Conservation (phyloP, 2,888 invertebrate species). For the Orchesella flavescens region DNA sequence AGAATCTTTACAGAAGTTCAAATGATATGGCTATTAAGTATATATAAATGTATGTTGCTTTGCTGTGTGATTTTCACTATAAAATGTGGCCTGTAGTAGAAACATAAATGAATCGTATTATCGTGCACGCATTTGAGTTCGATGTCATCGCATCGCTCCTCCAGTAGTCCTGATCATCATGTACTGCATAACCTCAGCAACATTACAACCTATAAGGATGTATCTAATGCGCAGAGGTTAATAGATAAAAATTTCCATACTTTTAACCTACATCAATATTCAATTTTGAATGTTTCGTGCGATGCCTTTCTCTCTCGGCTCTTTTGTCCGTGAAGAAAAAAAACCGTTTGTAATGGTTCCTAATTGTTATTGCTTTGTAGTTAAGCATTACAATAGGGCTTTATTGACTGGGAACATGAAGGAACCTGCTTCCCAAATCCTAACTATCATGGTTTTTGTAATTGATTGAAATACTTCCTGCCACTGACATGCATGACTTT, state of each 20-base stretch:
- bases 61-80: no score
- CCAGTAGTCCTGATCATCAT: no score
- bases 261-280: slow-evolving; percentile 55
- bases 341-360: slow-evolving; percentile 48
- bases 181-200: background rate
- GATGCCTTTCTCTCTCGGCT: background rate
- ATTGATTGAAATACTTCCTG: slow-evolving; percentile 61
- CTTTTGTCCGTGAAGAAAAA: slow-evolving; percentile 6
- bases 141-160: no score
- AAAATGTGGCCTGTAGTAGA: no score
- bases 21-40: background rate
- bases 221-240: slow-evolving; percentile 49
- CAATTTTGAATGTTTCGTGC: slow-evolving; percentile 13
- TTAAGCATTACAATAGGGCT: slow-evolving; percentile 22
- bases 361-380: slow-evolving; percentile 57
- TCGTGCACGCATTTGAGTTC: no score
- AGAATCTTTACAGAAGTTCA: background rate
- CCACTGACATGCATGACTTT: slow-evolving; percentile 60
- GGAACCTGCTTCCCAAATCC: slow-evolving; percentile 35
- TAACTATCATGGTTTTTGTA: slow-evolving; percentile 2
- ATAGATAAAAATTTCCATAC: slow-evolving; percentile 8
- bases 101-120: no score
- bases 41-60: no score
- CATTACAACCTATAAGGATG: background rate
- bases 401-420: slow-evolving; percentile 48